phyloP scores from a whole-genome alignment of 2,113 vertebrate species.

The Scomber scombrus region DNA sequence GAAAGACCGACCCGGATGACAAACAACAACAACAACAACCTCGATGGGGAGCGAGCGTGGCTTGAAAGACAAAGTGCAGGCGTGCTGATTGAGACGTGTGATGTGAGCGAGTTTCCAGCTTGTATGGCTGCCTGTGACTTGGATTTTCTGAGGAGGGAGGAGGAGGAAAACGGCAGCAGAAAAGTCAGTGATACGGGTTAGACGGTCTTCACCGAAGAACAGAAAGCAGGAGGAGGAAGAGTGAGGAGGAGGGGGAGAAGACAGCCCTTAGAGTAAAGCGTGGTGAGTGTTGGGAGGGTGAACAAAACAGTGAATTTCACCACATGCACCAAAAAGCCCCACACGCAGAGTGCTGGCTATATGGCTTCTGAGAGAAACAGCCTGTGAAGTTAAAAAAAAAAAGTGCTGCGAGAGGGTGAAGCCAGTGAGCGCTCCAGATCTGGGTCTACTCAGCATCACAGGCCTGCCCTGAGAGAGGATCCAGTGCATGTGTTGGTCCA shows the following conservation, averaged over 20 bases:
- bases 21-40: background rate
- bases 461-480: slow-evolving; percentile 19
- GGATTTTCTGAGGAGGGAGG: background rate
- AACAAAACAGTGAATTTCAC: slow-evolving; percentile 15
- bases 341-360: slow-evolving; percentile 58
- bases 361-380: slow-evolving; percentile 65
- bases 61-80: slow-evolving; percentile 82
- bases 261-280: slow-evolving; percentile 85
- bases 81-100: slow-evolving; percentile 80
- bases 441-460: slow-evolving; percentile 7
- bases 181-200: slow-evolving; percentile 48
- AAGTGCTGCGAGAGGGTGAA: slow-evolving; percentile 13
- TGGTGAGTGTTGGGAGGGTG: slow-evolving; percentile 43
- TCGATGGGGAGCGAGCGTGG: slow-evolving; percentile 47
- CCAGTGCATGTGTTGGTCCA: slow-evolving; percentile 56
- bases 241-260: slow-evolving; percentile 49
- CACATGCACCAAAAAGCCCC: slow-evolving; percentile 57
- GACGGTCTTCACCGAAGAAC: slow-evolving; percentile 35
- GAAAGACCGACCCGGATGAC: background rate
- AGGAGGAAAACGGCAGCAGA: slow-evolving; percentile 16
- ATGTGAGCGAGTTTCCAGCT: slow-evolving; percentile 52
- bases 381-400: background rate
- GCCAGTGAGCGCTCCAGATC: slow-evolving; percentile 9
- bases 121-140: background rate
- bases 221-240: slow-evolving; percentile 15